Percentiles rank a stretch among this genome's conserved stretches.
These are phyloP conservation scores for Peromyscus polionotus DNA, from an alignment of 2,113 vertebrate genomes.

Conservation along the genomic window DNA sequence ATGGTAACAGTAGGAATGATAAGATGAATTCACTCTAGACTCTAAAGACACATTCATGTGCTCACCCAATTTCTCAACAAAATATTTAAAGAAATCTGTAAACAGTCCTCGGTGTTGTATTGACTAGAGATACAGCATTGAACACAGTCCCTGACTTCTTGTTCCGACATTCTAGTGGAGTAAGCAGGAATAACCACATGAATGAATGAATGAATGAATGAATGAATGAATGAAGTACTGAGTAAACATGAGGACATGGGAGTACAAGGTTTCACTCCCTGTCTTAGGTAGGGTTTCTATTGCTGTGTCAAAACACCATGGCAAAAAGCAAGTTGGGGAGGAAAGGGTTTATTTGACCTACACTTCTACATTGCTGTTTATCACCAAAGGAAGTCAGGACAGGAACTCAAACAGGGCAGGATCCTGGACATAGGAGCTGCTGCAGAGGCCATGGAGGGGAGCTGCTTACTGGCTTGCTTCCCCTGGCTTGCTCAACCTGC, in stretches of 20 bases:
- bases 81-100: neutral
- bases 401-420: neutral
- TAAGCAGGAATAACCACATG: neutral
- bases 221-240: neutral
- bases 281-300: neutral
- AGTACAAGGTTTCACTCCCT: neutral
- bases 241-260: neutral
- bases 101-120: neutral
- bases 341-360: neutral
- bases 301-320: neutral
- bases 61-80: neutral
- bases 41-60: neutral
- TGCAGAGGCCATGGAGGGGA: neutral
- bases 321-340: neutral
- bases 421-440: neutral
- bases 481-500: neutral
- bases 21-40: neutral
- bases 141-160: neutral
- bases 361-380: neutral
- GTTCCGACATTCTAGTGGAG: neutral
- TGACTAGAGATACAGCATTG: neutral
- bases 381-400: neutral
- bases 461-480: neutral
- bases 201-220: neutral
- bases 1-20: neutral